phyloP scores from a whole-genome alignment of 2,888 invertebrate species.

The Abscondita cerata region DNA sequence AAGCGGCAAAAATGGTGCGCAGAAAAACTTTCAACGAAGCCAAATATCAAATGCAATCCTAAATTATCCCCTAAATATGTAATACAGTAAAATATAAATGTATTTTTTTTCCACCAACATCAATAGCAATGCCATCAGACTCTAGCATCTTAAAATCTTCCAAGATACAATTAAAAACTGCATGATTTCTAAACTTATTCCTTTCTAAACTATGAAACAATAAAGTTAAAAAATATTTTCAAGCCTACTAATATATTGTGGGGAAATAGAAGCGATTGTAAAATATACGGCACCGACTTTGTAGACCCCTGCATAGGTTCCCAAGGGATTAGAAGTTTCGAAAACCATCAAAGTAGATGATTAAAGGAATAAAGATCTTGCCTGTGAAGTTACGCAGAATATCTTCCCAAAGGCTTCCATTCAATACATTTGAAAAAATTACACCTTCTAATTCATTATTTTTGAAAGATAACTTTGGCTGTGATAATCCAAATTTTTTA shows the following conservation, averaged over 20 bases:
- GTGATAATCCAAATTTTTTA: background rate
- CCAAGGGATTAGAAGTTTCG: conserved; percentile 40
- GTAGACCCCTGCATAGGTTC: conserved; percentile 37
- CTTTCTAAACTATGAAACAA: conserved; percentile 41
- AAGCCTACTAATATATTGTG: conserved; percentile 25
- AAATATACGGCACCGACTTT: conserved; percentile 41
- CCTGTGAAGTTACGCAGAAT: background rate
- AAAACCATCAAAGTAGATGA: conserved; percentile 42
- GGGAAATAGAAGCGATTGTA: conserved; percentile 37
- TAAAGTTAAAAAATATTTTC: conserved; percentile 41
- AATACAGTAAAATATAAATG: conserved; percentile 36
- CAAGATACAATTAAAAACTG: conserved; percentile 38
- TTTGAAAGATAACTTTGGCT: background rate
- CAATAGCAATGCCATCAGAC: conserved; percentile 38
- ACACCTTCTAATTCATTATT: background rate
- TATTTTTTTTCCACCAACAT: too few species aligned
- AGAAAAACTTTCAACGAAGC: conserved; percentile 42
- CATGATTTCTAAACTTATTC: conserved; percentile 39
- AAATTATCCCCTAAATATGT: conserved; percentile 48
- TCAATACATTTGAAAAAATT: background rate
- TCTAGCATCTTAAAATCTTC: conserved; percentile 40
- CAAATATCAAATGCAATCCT: conserved; percentile 42
- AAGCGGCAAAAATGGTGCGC: conserved; percentile 19
- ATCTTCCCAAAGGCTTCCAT: background rate
- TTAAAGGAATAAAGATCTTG: conserved; percentile 33